Conservation (phyloP, 1,140 invertebrate genomes). For the Psilanteris sp. region DNA sequence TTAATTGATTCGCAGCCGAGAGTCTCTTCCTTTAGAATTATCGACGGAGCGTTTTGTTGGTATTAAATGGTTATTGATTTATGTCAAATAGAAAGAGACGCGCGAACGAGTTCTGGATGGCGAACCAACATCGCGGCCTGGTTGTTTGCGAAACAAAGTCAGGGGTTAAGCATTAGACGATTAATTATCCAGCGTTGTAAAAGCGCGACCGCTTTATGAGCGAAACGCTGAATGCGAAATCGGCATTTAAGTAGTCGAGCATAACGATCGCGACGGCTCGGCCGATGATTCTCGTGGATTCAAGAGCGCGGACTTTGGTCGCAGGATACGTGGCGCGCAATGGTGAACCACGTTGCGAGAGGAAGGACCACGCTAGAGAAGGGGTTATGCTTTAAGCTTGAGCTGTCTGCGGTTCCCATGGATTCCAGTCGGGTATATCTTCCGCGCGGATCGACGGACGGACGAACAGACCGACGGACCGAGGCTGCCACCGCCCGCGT, state of each 20-base stretch:
- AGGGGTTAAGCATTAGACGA: constrained; percentile 5
- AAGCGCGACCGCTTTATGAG: background rate
- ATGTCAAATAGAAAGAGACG: constrained; percentile 13
- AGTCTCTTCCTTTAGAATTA: background rate
- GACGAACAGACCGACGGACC: constrained; percentile 66
- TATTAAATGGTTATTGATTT: constrained; percentile 47
- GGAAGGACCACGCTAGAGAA: constrained; percentile 61
- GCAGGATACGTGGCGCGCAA: constrained; percentile 28
- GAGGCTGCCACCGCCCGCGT: constrained; percentile 77
- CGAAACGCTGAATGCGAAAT: constrained; percentile 18
- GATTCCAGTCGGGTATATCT: constrained; percentile 80
- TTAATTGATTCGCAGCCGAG: constrained; percentile 32
- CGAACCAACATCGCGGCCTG: background rate
- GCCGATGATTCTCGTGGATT: constrained; percentile 46
- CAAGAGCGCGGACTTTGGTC: constrained; percentile 28
- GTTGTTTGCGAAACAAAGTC: constrained; percentile 17
- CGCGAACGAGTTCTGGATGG: background rate
- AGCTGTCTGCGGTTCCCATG: constrained; percentile 78
- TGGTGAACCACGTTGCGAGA: constrained; percentile 39
- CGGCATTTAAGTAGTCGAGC: constrained; percentile 13
- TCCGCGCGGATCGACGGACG: constrained; percentile 78
- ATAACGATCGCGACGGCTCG: constrained; percentile 8
- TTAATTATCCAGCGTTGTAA: constrained; percentile 16
- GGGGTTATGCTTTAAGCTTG: constrained; percentile 76
- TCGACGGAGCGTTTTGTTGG: constrained; percentile 12